Base-by-base conservation (phyloP, 2,888 invertebrate genomes). In the Drosophila histrio region DNA sequence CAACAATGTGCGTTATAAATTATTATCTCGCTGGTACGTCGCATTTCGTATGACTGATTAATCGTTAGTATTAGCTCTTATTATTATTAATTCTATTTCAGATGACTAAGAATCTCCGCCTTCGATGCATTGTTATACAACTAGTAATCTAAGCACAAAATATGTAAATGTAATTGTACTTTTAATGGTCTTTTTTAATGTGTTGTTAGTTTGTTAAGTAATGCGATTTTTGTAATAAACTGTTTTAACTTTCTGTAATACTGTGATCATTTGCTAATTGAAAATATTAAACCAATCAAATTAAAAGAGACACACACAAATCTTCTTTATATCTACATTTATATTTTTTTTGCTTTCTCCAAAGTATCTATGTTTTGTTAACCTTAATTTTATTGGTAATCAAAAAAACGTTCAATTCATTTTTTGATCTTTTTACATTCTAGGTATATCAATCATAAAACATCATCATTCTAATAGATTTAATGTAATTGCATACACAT, bases 1-100 rank as follows among this genome's bases (percentile, higher is more conserved):
- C 89, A 0, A 75, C 93, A 6, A 95, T 96, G 94, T 94, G 94
- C 69, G 75, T 94, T n/a, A 91, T 94, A 64, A 94, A 94, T 47
- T 92, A 90, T 80, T 95, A 93, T 89, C 92, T 95, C 63, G 94
- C 89, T 72, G 90, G 91, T 90, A 72, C 39, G 79, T 56, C 22
- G 36, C 8, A 43, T 11, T 30, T 6, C 24, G 9, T 15, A 4
- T 49, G 8, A 8, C 19, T 19, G 6, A 9, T 30, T 17, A 26
- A 22, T 43, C 8, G 28, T 22, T 22, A 9, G 11, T 8, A 22
- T 13, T 15, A 11, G 22, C 30, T 39, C 7, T 28, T 41, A 36
- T 26, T 41, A 36, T 26, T 34, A 38, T 19, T 34, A 24, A 36
- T 44, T 39, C 2, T 15, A 39, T 72, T 72, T 39, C 56, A 73